Percentiles rank a stretch among this genome's conserved stretches.
Conservation (phyloP, 2,797 vertebrate species). For the Apodemus agrarius region DNA sequence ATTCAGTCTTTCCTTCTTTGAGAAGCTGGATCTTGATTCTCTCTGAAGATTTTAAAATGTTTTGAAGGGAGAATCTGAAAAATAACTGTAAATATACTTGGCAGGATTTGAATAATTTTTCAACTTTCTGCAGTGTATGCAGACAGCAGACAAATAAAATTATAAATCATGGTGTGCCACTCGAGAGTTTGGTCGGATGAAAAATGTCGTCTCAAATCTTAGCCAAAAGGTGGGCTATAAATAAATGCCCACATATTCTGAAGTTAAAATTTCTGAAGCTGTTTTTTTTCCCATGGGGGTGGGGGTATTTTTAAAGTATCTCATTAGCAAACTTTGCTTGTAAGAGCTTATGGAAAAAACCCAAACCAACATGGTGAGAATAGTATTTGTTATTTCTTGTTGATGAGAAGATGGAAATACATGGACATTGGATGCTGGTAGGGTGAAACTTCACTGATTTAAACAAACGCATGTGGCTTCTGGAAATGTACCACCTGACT, state of each 20-base stretch:
- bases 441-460: background rate
- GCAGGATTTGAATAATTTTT: constrained; percentile 73
- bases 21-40: constrained; percentile 46
- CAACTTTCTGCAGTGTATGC: constrained; percentile 61
- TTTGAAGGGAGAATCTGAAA: constrained; percentile 63
- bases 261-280: background rate
- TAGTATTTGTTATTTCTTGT: background rate
- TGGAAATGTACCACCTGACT: background rate
- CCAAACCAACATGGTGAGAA: background rate
- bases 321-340: constrained; percentile 20
- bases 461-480: constrained; percentile 14
- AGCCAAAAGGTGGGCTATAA: constrained; percentile 55
- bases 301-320: background rate
- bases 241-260: constrained; percentile 49
- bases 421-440: background rate
- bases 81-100: constrained; percentile 68
- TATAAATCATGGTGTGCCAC: background rate
- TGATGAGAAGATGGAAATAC: background rate
- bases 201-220: constrained; percentile 62
- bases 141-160: constrained; percentile 65
- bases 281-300: background rate
- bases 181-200: constrained; percentile 64
- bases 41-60: constrained; percentile 49
- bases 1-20: background rate
- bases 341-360: constrained; percentile 40